phyloP scores from a whole-genome alignment of 1,140 invertebrate genomes.

The Maniola jurtina region DNA sequence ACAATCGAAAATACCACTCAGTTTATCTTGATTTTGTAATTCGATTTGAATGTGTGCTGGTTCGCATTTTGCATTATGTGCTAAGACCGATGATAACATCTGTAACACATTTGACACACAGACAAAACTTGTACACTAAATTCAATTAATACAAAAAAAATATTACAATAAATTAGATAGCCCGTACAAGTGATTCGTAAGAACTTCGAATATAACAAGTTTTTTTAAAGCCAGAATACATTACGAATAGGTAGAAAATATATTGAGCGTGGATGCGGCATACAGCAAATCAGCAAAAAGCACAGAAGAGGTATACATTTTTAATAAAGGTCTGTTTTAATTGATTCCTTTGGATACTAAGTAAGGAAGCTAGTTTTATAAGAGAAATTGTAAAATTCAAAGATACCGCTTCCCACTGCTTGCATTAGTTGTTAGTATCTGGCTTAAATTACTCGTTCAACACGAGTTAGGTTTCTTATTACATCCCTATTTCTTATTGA shows the following conservation, averaged over 20 bases:
- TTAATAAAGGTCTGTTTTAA: conserved; percentile 10
- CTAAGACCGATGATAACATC: too few relatives aligned
- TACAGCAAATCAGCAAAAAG: not conserved
- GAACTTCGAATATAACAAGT: not conserved
- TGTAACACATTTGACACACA: too few relatives aligned
- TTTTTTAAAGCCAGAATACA: conserved; percentile 21
- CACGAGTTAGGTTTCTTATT: not conserved
- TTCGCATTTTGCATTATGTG: too few relatives aligned
- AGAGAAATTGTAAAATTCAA: conserved; percentile 27
- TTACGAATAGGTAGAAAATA: not conserved
- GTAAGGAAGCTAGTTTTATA: conserved; percentile 31
- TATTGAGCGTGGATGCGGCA: conserved; percentile 33
- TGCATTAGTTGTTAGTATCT: conserved; percentile 28
- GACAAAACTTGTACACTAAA: too few relatives aligned
- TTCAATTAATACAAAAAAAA: not conserved
- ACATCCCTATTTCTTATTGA: not conserved
- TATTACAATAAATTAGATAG: not conserved
- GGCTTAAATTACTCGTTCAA: conserved; percentile 23
- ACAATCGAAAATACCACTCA: too few relatives aligned
- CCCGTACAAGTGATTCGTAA: not conserved
- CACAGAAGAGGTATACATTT: conserved; percentile 1
- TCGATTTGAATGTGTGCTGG: too few relatives aligned
- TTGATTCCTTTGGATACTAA: conserved; percentile 39
- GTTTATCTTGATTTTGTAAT: too few relatives aligned
- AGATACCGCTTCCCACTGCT: conserved; percentile 31